Conservation (phyloP, 2,113 vertebrate genomes). For the Barbus barbus region DNA sequence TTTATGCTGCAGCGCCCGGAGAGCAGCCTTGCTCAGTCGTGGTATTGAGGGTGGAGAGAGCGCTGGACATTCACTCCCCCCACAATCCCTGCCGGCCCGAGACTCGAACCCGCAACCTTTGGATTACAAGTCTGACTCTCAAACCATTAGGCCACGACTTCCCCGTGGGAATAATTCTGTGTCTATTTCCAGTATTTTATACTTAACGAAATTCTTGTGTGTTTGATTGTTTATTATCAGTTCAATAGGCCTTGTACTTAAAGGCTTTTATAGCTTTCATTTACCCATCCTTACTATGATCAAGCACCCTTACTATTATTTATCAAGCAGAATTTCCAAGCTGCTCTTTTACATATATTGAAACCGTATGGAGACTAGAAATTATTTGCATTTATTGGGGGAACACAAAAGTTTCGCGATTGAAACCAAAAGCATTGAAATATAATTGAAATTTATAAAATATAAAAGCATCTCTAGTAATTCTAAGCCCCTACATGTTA, state of each 20-base stretch:
- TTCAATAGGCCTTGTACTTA: neutral
- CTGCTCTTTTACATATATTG: neutral
- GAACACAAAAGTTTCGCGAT: too few species aligned
- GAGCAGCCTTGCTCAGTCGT: too few species aligned
- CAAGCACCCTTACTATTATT: too few species aligned
- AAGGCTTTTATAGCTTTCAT: neutral
- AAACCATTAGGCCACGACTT: too few species aligned
- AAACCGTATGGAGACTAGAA: neutral
- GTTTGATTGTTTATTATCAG: neutral
- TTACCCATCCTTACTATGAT: neutral
- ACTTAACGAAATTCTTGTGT: neutral
- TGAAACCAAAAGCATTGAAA: neutral
- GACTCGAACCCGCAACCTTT: too few species aligned
- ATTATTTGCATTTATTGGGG: neutral
- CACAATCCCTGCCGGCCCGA: too few species aligned
- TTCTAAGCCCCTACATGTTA: too few species aligned
- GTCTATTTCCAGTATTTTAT: neutral
- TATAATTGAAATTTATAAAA: neutral
- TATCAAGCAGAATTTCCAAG: neutral
- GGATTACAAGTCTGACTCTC: too few species aligned
- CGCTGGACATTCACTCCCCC: too few species aligned
- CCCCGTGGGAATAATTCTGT: too few species aligned
- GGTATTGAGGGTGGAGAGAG: too few species aligned
- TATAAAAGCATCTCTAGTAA: neutral
- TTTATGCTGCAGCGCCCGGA: too few species aligned